phyloP scores from a whole-genome alignment of 2,113 vertebrate species.

The Catharus fuscescens region DNA sequence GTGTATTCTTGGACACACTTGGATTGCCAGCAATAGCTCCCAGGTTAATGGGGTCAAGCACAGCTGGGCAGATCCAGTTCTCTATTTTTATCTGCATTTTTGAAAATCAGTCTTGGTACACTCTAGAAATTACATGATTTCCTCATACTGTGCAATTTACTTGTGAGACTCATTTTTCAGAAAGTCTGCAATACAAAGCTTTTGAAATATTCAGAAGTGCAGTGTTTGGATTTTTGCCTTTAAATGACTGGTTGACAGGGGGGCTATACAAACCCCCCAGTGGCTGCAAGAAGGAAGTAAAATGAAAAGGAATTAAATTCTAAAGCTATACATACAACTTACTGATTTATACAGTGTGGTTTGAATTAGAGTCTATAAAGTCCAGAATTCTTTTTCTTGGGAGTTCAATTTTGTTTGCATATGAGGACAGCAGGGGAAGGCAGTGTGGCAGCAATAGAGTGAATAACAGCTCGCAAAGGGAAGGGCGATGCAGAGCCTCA shows the following conservation, averaged over 20 bases:
- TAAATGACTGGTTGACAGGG: background rate
- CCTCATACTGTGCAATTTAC: background rate
- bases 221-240: background rate
- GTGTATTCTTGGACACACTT: background rate
- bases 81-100: background rate
- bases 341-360: background rate
- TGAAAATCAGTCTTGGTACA: background rate
- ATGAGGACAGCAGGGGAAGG: background rate
- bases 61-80: background rate
- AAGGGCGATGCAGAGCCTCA: background rate
- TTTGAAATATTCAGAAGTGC: background rate
- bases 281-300: background rate
- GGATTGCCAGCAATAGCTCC: background rate
- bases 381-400: background rate
- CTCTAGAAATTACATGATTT: background rate
- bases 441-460: background rate
- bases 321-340: background rate
- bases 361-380: background rate
- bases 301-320: background rate
- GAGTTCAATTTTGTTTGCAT: background rate
- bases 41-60: background rate
- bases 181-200: background rate
- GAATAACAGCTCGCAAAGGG: background rate
- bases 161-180: background rate
- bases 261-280: background rate